Conservation (phyloP, 2,113 vertebrate species). For the Kryptolebias marmoratus region DNA sequence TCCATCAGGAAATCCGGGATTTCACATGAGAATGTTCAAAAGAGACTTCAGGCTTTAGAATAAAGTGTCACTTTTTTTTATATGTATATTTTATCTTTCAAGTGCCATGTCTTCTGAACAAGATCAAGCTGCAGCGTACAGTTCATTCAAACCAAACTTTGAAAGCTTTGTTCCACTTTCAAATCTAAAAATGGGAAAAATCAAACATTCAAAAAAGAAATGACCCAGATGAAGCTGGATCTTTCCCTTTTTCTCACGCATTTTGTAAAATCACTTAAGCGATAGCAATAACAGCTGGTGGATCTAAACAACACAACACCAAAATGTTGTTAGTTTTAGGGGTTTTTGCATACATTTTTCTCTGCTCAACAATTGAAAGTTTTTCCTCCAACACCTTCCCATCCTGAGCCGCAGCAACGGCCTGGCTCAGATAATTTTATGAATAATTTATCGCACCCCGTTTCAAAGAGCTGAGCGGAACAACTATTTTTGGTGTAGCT, state of each 20-base stretch:
- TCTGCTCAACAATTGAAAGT: constrained; percentile 50
- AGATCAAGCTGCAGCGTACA: constrained; percentile 36
- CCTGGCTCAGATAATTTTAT: constrained; percentile 65
- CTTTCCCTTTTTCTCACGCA: constrained; percentile 19
- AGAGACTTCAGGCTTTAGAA: constrained; percentile 23
- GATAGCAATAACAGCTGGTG: constrained; percentile 67
- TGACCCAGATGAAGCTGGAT: constrained; percentile 32
- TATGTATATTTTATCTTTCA: constrained; percentile 27
- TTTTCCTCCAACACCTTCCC: constrained; percentile 70
- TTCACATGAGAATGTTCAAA: constrained; percentile 32
- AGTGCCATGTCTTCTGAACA: constrained; percentile 16
- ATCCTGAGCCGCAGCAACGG: constrained; percentile 60
- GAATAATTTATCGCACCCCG: constrained; percentile 72
- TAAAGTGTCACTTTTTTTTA: constrained; percentile 37
- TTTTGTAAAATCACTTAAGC: constrained; percentile 38
- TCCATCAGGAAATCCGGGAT: constrained; percentile 47
- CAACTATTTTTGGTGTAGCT: constrained; percentile 61
- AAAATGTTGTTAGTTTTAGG: constrained; percentile 41
- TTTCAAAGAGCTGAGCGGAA: constrained; percentile 69
- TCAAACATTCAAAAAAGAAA: constrained; percentile 13
- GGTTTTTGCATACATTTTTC: constrained; percentile 59
- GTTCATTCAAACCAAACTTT: constrained; percentile 21
- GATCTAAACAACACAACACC: constrained; percentile 29
- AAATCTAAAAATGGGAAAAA: constrained; percentile 21
- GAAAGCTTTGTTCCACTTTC: constrained; percentile 23